Conservation (phyloP, 2,888 invertebrate genomes). For the Lasiommata megera region DNA sequence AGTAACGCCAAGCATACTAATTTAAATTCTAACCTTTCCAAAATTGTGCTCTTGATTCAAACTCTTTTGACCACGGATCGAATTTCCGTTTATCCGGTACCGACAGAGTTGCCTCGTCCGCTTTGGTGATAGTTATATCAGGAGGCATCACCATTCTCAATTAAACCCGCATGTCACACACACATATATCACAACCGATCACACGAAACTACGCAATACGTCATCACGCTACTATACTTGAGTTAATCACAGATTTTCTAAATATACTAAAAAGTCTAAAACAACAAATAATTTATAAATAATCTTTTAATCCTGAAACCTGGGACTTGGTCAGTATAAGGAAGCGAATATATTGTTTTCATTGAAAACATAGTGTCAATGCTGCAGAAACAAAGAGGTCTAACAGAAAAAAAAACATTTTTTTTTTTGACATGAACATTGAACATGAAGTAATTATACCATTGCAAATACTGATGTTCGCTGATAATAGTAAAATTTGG, state of each 20-base stretch:
- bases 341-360: conserved; percentile 8
- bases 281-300: too few relatives aligned
- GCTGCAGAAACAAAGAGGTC: not conserved
- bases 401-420: not conserved
- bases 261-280: too few relatives aligned
- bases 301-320: not conserved
- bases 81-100: conserved; percentile 5
- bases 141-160: conserved; percentile 28
- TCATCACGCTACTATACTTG: too few relatives aligned
- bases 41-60: conserved; percentile 54
- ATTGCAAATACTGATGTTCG: too few relatives aligned
- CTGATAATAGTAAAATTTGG: too few relatives aligned
- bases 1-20: too few relatives aligned
- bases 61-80: conserved; percentile 55
- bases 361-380: conserved; percentile 2
- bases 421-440: too few relatives aligned
- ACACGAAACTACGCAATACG: too few relatives aligned
- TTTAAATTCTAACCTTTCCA: conserved; percentile 63
- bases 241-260: too few relatives aligned
- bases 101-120: conserved; percentile 4
- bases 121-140: conserved; percentile 12
- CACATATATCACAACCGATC: too few relatives aligned
- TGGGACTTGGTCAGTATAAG: conserved; percentile 1
- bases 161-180: not conserved
- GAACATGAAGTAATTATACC: too few relatives aligned